Evolutionary conservation across 2,797 vertebrate species (phyloP).

Genomic region (Thalassophryne amazonica): DNA sequence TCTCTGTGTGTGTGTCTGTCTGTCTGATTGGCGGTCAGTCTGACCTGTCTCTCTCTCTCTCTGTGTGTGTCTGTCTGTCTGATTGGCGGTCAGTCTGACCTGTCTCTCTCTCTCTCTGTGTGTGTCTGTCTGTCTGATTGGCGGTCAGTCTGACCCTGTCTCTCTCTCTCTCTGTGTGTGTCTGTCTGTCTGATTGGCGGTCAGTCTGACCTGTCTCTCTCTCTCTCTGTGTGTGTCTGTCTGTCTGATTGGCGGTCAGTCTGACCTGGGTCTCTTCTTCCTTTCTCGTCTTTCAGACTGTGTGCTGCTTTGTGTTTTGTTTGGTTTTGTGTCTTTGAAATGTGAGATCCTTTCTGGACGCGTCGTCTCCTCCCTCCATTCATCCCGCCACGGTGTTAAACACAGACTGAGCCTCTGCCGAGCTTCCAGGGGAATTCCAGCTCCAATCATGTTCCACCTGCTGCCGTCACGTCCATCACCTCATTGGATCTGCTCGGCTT

Average conservation of each 20-base stretch:
- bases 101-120: no score
- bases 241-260: not conserved
- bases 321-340: conserved; percentile 56
- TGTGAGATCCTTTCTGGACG: conserved; percentile 42
- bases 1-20: no score
- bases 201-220: no score
- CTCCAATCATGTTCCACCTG: not conserved
- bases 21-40: no score
- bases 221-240: no score
- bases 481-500: not conserved
- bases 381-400: conserved; percentile 24
- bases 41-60: no score
- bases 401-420: conserved; percentile 18
- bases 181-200: no score
- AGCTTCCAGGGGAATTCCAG: conserved; percentile 62
- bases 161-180: no score
- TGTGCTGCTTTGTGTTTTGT: conserved; percentile 22
- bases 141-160: no score
- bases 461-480: not conserved
- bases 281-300: conserved; percentile 7
- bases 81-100: no score
- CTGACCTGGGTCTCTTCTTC: rapidly evolving
- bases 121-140: no score
- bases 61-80: no score
- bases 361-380: conserved; percentile 61